phyloP scores from a whole-genome alignment of 1,140 invertebrate species.

The Cyclina sinensis region DNA sequence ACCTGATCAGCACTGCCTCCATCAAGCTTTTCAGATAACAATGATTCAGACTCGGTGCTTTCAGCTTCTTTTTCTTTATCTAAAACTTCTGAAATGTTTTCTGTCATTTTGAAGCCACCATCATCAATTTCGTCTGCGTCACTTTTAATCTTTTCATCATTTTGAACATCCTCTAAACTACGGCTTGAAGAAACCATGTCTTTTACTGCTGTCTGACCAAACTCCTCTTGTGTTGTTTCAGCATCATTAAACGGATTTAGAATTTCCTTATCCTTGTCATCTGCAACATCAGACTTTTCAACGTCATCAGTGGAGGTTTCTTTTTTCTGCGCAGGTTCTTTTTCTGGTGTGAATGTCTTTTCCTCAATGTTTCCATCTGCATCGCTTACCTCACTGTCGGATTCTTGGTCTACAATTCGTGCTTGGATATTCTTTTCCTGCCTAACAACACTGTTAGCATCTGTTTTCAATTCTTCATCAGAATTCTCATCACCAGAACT shows the following conservation, averaged over 20 bases:
- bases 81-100: not conserved
- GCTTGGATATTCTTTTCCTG: not conserved
- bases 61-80: not conserved
- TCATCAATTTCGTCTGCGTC: not conserved
- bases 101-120: not conserved
- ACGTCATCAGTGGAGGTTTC: not conserved
- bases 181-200: not conserved
- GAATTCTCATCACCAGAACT: not conserved
- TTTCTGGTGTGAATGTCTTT: not conserved
- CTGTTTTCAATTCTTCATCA: not conserved
- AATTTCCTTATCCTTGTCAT: not conserved
- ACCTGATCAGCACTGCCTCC: not conserved
- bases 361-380: not conserved
- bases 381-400: not conserved
- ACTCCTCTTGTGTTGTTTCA: not conserved
- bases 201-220: not conserved
- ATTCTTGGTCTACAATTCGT: not conserved
- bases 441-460: not conserved
- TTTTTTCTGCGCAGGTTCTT: not conserved
- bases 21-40: not conserved
- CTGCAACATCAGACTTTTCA: not conserved
- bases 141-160: not conserved
- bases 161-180: not conserved
- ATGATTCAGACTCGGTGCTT: not conserved
- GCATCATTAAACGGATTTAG: not conserved